These are phyloP conservation scores for Isichthys henryi DNA, from an alignment of 2,113 vertebrate genomes.

Conservation along the genomic window DNA sequence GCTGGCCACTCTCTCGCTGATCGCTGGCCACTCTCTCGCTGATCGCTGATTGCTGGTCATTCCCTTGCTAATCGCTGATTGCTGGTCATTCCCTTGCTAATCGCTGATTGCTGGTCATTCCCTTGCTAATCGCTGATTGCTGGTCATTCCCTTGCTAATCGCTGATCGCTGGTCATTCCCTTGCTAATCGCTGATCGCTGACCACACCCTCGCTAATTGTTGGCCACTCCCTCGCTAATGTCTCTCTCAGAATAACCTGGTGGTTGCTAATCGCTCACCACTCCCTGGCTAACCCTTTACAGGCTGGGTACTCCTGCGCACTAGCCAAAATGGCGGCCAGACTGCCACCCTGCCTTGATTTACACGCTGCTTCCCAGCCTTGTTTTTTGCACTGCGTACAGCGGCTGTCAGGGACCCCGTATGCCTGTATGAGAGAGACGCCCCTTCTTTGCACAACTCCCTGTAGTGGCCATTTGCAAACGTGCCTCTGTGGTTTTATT, in stretches of 20 bases:
- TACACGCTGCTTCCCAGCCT: neutral
- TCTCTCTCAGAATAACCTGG: neutral
- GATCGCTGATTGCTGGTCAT: neutral
- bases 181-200: too few species aligned
- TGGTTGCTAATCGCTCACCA: neutral
- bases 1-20: neutral
- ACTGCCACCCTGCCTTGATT: neutral
- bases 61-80: neutral
- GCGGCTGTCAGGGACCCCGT: neutral
- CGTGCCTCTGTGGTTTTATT: neutral
- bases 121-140: too few species aligned
- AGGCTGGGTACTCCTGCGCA: neutral
- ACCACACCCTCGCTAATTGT: neutral
- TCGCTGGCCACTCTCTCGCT: neutral
- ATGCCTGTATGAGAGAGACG: neutral
- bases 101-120: neutral
- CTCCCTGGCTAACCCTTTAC: neutral
- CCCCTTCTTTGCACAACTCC: neutral
- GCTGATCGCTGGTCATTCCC: neutral
- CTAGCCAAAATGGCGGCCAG: neutral
- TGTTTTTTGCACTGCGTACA: neutral
- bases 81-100: neutral
- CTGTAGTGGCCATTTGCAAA: neutral
- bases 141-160: too few species aligned
- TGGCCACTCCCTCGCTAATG: neutral